Evolutionary conservation across 2,888 invertebrate genomes (phyloP).

Genomic region (Zygogramma bicolorata): DNA sequence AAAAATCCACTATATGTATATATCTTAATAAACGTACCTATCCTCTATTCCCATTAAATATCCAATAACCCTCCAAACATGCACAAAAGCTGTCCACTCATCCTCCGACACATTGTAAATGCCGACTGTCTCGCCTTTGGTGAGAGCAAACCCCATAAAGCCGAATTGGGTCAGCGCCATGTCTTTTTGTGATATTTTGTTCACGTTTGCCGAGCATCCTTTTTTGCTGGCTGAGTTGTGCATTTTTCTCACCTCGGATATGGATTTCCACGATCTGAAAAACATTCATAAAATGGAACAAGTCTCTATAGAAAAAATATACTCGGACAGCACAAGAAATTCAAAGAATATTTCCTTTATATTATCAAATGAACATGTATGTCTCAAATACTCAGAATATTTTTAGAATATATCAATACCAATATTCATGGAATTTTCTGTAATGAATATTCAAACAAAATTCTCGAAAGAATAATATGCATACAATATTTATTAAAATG

Average conservation of each 20-base stretch:
- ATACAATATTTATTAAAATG: too few species aligned
- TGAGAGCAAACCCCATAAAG: conserved; percentile 81
- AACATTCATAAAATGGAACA: neutral
- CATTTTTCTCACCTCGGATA: conserved; percentile 75
- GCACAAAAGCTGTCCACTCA: conserved; percentile 81
- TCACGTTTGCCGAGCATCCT: conserved; percentile 63
- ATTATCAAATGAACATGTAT: too few species aligned
- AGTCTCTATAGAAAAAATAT: too few species aligned
- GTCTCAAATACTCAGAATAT: too few species aligned
- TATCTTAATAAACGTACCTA: conserved; percentile 66
- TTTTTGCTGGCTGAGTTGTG: conserved; percentile 75
- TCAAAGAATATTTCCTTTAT: too few species aligned
- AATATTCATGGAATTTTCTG: too few species aligned
- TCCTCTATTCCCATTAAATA: conserved; percentile 87
- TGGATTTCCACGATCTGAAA: conserved; percentile 76
- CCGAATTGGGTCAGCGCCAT: conserved; percentile 90
- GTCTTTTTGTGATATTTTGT: conserved; percentile 83
- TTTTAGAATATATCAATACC: too few species aligned
- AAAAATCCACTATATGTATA: neutral
- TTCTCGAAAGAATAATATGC: too few species aligned
- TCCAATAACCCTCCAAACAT: conserved; percentile 88
- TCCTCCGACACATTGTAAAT: conserved; percentile 71
- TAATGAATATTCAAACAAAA: too few species aligned
- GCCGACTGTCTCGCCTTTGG: conserved; percentile 70
- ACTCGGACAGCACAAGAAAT: too few species aligned